Conservation (phyloP, 1,140 invertebrate species). For the Bombus waltoni region DNA sequence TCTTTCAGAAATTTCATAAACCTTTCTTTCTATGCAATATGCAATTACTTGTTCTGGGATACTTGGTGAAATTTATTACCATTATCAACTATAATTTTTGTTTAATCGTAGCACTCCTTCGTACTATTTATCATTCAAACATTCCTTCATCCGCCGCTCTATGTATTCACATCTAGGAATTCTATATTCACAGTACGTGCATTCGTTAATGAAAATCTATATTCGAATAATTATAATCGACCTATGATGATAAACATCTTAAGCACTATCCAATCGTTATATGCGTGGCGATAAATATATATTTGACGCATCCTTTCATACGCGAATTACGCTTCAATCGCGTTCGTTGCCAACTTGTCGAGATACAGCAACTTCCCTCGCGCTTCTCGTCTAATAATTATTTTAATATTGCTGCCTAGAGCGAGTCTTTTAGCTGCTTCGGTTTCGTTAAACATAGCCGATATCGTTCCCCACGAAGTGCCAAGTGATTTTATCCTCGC, state of each 20-base stretch:
- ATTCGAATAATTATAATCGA: not conserved
- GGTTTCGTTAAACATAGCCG: not conserved
- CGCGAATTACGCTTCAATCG: not conserved
- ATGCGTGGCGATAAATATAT: not conserved
- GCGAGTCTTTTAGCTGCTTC: not conserved
- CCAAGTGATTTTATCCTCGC: slow-evolving; percentile 17
- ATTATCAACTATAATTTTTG: too few relatives aligned
- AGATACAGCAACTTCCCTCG: not conserved
- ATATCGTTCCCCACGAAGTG: not conserved
- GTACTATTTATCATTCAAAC: too few relatives aligned
- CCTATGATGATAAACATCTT: not conserved
- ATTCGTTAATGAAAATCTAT: not conserved
- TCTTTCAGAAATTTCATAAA: too few relatives aligned
- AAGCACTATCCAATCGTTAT: not conserved
- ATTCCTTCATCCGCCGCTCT: too few relatives aligned
- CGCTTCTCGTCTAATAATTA: not conserved
- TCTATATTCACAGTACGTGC: too few relatives aligned
- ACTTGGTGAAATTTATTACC: too few relatives aligned
- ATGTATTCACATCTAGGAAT: not conserved
- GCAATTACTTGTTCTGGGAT: too few relatives aligned
- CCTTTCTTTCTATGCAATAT: too few relatives aligned
- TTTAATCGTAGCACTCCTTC: too few relatives aligned
- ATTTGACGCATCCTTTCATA: not conserved
- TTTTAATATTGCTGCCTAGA: slow-evolving; percentile 1
- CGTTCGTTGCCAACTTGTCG: slow-evolving; percentile 2